Conservation (phyloP, 2,797 vertebrate genomes). For the Microtus obscurus region DNA sequence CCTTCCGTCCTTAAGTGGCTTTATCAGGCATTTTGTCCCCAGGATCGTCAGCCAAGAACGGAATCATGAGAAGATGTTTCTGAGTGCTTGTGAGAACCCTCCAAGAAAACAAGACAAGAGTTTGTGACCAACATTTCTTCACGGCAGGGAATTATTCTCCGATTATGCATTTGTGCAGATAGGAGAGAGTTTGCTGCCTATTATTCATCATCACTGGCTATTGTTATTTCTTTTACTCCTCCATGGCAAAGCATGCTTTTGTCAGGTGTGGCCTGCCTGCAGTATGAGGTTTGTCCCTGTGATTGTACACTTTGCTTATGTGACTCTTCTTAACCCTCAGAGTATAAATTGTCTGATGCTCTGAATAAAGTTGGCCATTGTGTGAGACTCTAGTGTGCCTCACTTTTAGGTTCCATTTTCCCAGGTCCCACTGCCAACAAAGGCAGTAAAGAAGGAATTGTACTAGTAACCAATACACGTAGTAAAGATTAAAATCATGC, state of each 20-base stretch:
- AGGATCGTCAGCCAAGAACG: background rate
- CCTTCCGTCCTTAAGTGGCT: background rate
- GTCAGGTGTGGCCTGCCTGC: background rate
- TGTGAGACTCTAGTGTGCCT: background rate
- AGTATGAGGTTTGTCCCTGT: background rate
- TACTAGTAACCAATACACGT: background rate
- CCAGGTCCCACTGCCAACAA: background rate
- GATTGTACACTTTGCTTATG: background rate
- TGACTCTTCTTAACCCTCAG: background rate
- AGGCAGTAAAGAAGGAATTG: background rate
- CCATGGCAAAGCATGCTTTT: background rate
- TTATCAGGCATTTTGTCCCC: too few species aligned
- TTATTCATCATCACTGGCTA: background rate
- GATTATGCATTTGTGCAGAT: too few species aligned
- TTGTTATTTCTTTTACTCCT: background rate
- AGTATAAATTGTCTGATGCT: background rate
- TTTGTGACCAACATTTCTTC: background rate
- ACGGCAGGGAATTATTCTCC: background rate
- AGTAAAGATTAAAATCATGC: constrained; percentile 23
- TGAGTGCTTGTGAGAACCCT: background rate
- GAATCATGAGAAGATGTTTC: background rate
- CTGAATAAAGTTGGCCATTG: background rate
- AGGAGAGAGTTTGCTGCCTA: background rate
- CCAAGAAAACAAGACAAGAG: background rate
- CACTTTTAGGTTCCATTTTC: background rate